Base-by-base conservation (phyloP, 2,888 invertebrate genomes). In the Stegana nigrithorax region DNA sequence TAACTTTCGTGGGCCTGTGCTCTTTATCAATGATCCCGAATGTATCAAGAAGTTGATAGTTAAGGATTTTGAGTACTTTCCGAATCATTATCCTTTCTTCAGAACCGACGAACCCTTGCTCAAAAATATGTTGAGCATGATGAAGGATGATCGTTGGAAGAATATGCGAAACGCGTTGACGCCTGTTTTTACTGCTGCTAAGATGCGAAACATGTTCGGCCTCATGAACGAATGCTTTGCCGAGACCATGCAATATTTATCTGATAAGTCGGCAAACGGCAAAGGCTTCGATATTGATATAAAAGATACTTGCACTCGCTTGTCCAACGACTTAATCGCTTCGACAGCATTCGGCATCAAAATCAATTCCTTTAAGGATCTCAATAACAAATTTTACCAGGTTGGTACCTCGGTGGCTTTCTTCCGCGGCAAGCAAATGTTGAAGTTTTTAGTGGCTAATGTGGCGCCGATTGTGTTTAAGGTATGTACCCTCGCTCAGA, bases 181-280 rank as follows among this genome's bases (percentile, higher is more conserved):
- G 50, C 88, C 88, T 1, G 86, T 86, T 0, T 88, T 88, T 69
- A 88, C 88, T 6, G 86, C 87, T 42, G 87, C 87, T 42, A 88
- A 88, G 76, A 88, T 88, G 68, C 84, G 86, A 5, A 83, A 85
- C 61, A 88, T 89, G 84, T 81, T 80, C 19, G 60, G 70, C 2
- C 44, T 84, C 36, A 71, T 84, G 60, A 73, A 70, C 17, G 77
- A 81, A 10, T 82, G 81, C 53, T 76, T 82, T 14, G 71, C 67
- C 2, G 83, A 83, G 65, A 77, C 81, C 7, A 71, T 82, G 29
- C 65, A 73, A 0, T 73, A 80, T 47, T 63, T 84, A 26, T 63
- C 65, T 7, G 66, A 60, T 14, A n/a, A 57, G 21, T 29, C 58
- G 36, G 62, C 60, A 1, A 50, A 62, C 0, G 67, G 56, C 1